Percentiles rank a stretch among this genome's conserved stretches.
Evolutionary conservation across 2,888 invertebrate species (phyloP).

Genomic region (Trachelus troglodyta): DNA sequence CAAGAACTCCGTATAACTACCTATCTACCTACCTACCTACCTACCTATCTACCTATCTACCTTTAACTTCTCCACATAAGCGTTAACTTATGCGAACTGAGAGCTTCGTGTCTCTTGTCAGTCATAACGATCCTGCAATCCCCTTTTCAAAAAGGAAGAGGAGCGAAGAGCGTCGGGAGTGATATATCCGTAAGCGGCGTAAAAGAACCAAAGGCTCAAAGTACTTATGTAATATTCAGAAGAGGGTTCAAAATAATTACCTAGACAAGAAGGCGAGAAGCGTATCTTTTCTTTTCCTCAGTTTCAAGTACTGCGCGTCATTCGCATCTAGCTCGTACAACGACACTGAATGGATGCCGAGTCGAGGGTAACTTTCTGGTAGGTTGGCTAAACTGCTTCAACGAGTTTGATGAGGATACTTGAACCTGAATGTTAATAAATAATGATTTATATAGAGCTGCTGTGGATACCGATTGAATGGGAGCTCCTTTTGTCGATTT

Average conservation of each 20-base stretch:
- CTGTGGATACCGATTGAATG: neutral
- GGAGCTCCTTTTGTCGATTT: neutral
- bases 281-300: neutral
- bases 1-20: neutral
- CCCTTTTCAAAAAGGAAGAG: neutral
- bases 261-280: neutral
- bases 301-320: neutral
- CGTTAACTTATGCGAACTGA: neutral
- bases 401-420: neutral
- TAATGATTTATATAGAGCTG: neutral
- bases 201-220: neutral
- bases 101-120: neutral
- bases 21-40: neutral
- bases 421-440: neutral
- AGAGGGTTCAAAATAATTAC: neutral
- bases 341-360: neutral
- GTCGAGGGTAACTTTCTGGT: neutral
- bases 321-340: neutral
- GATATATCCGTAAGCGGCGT: neutral
- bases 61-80: neutral
- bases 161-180: neutral
- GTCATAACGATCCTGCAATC: neutral
- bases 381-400: neutral
- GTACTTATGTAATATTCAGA: neutral
- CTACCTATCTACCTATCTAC: neutral